Base-by-base conservation (phyloP, 1,140 invertebrate species). In the Daktulosphaira vitifoliae region DNA sequence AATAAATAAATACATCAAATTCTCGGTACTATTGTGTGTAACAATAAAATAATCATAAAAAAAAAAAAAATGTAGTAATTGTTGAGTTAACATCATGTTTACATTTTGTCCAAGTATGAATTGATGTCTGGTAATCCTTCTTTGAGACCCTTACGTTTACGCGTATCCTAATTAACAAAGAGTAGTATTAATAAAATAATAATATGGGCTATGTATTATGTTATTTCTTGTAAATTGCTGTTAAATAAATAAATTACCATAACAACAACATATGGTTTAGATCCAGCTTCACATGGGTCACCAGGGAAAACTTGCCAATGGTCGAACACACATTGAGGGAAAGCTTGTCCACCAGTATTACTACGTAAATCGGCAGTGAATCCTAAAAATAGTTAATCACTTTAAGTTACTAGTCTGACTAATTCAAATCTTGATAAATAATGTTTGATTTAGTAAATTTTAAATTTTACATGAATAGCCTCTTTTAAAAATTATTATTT, bases 241-340 rank as follows among this genome's bases (percentile, higher is more conserved):
- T 26, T 50, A 37, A 3, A 13, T 15, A 1, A 13, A 33, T 13
- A 11, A 42, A 73, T 72, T 76, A 87, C 86, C 76, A 85, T 84
- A 56, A 98, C 90, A 74, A 98, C 86, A 72, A 72, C 74, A 78
- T 81, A 89, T 67, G 95, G 90, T 77, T 89, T 92, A 75, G 82
- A 82, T 67, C 78, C 77, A 22, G 80, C 50, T 69, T 97, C 93
- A 72, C 84, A 78, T 67, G 96, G 94, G 77, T 98, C 92, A 73
- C 96, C 96, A 68, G 92, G 92, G 73, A 99, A 81, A 64, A 98
- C 80, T 78, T 99, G 93, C 97, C 97, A 99, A 76, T 99, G 97
- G 76, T 99, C 96, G 78, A 99, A 99, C 70, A 99, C 96, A 78
- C 96, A 99, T 78, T 99, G 96, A 73, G 96, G 97, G 90, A 99